These are phyloP conservation scores for Lissocephala sabroskyi DNA, from an alignment of 2,888 invertebrate species.

Conservation along the genomic window DNA sequence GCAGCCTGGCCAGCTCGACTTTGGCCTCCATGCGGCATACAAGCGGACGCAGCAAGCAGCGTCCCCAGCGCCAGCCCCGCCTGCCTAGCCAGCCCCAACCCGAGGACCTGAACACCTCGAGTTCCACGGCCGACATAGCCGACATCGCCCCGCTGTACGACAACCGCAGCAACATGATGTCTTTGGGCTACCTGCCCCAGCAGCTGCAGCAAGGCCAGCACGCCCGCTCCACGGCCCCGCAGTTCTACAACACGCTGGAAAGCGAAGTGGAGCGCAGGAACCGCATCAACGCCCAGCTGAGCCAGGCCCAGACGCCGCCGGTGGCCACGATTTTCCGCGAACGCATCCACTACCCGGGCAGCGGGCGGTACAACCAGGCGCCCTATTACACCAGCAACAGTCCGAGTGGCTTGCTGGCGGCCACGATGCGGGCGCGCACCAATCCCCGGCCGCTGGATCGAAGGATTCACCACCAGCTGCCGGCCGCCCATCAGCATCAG, in stretches of 20 bases:
- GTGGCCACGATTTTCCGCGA: slow-evolving; percentile 70
- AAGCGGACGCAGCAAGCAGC: slow-evolving; percentile 32
- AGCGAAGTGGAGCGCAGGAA: slow-evolving; percentile 71
- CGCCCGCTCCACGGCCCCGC: slow-evolving; percentile 47
- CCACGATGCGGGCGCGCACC: slow-evolving; percentile 64
- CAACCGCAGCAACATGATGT: slow-evolving; percentile 68
- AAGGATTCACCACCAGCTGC: slow-evolving; percentile 28
- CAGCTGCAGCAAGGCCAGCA: slow-evolving; percentile 35
- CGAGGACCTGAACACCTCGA: slow-evolving; percentile 57
- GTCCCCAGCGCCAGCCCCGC: slow-evolving; percentile 1
- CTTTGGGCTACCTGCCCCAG: slow-evolving; percentile 55
- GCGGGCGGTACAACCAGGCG: slow-evolving; percentile 47
- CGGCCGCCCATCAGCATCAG: slow-evolving; percentile 45
- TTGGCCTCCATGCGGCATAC: slow-evolving; percentile 33
- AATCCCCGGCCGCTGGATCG: slow-evolving; percentile 69
- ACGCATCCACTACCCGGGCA: slow-evolving; percentile 62
- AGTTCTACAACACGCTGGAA: slow-evolving; percentile 68
- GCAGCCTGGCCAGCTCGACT: slow-evolving; percentile 5
- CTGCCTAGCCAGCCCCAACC: slow-evolving; percentile 16
- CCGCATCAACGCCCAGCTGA: slow-evolving; percentile 70
- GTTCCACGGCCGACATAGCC: slow-evolving; percentile 51
- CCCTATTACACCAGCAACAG: slow-evolving; percentile 61
- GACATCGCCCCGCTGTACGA: slow-evolving; percentile 67
- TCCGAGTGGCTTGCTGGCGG: slow-evolving; percentile 44
- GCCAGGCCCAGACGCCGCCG: slow-evolving; percentile 45